Base-by-base conservation (phyloP, 1,140 invertebrate genomes). In the Pseudomyrmex cubaensis region DNA sequence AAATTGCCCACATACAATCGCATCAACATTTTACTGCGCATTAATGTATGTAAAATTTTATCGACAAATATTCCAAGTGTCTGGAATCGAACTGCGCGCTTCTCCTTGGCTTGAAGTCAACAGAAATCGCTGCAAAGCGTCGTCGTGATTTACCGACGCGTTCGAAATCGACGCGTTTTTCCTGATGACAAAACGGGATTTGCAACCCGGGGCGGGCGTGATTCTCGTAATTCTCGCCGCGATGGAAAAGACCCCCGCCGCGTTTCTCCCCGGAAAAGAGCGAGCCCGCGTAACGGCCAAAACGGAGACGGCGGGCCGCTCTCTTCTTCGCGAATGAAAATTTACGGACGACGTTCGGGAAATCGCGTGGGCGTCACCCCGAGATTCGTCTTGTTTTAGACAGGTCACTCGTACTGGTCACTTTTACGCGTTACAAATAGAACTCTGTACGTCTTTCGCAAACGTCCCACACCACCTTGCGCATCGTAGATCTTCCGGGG, bases 301-400 rank as follows among this genome's bases (percentile, higher is more conserved):
- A 64, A 78, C 9, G 10, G 22, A 12, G 76, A 15, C 75, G 15
- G 63, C 25, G 25, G 25, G 25, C 25, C 25, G 25, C 25, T 25
- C 25, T 25, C 3, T 44, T 12, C 72, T 72, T 72, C 20, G 73
- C 20, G 73, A 22, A 63, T 63, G 73, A 75, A 75, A 75, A 75
- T 75, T 75, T 75, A 59, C 76, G 76, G 56, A 80, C 35, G 12
- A 72, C 76, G 12, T 70, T 80, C 66, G 64, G 35, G 66, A 48
- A 54, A 80, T 80, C 66, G 76, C 76, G 66, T 70, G 76, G 76
- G 76, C 76, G 76, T 70, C 15, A n/a, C 66, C 66, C 54, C 44
- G 66, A 80, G 44, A 80, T 80, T 72, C 76, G 56, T 72, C 76
- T 80, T 80, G 44, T 80, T 80, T 72, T 66, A 46, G 76, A 80